Evolutionary conservation across 2,888 invertebrate genomes (phyloP).

Genomic region (Phasia obesa): DNA sequence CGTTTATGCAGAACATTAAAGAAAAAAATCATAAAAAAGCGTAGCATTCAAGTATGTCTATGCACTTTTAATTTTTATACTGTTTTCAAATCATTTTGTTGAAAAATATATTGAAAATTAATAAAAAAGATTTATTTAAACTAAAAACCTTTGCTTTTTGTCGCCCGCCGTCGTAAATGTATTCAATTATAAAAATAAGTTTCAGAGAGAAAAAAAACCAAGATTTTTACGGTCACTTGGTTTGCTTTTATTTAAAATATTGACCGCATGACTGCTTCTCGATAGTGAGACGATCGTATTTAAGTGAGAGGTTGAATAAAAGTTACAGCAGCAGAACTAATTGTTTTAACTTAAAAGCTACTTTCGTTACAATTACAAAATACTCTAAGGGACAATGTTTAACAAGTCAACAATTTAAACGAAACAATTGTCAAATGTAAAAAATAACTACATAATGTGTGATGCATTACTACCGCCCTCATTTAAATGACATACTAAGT

Average conservation of each 20-base stretch:
- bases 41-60: too few species aligned
- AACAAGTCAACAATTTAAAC: neutral
- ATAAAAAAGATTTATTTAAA: too few species aligned
- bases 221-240: slow-evolving; percentile 68
- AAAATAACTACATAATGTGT: slow-evolving; percentile 11
- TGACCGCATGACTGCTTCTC: slow-evolving; percentile 50
- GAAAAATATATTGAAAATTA: too few species aligned
- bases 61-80: too few species aligned
- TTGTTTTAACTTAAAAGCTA: slow-evolving; percentile 40
- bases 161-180: neutral
- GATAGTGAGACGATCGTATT: slow-evolving; percentile 23
- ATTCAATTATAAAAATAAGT: neutral
- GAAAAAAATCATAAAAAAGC: too few species aligned
- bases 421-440: slow-evolving; percentile 41
- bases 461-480: neutral
- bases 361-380: slow-evolving; percentile 8
- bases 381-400: slow-evolving; percentile 5
- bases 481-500: neutral
- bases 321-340: slow-evolving; percentile 71
- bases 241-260: slow-evolving; percentile 59
- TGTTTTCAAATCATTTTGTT: too few species aligned
- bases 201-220: neutral
- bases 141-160: neutral
- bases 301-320: slow-evolving; percentile 62
- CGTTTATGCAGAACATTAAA: too few species aligned